phyloP scores from a whole-genome alignment of 2,888 invertebrate genomes.

The Cyclophora albipunctata region DNA sequence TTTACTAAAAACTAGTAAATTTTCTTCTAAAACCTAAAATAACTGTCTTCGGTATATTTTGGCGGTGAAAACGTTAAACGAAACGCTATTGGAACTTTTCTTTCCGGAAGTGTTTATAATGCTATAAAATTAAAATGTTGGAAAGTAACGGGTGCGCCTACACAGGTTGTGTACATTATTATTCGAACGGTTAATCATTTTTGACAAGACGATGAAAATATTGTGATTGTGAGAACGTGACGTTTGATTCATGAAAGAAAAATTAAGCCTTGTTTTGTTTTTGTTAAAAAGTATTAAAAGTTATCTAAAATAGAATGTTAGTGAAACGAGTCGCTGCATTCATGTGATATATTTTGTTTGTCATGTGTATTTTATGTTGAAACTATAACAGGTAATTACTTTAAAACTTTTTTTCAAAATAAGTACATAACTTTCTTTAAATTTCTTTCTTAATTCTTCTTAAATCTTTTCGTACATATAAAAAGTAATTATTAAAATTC shows the following conservation, averaged over 20 bases:
- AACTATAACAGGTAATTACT: no score
- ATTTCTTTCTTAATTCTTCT: no score
- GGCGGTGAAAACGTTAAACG: constrained; percentile 6
- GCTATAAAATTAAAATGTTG: no score
- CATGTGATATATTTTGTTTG: background rate
- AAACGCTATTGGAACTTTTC: constrained; percentile 14
- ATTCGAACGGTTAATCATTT: constrained; percentile 38
- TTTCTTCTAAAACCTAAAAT: no score
- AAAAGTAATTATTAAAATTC: no score
- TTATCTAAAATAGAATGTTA: constrained; percentile 2
- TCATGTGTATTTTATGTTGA: no score
- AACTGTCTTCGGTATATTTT: no score
- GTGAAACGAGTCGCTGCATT: background rate
- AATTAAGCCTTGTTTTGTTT: constrained; percentile 13
- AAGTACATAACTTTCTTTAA: no score
- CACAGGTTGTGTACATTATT: constrained; percentile 20
- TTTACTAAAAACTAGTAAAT: no score
- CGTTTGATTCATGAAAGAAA: constrained; percentile 22
- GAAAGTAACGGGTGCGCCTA: constrained; percentile 3
- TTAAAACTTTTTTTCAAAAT: no score
- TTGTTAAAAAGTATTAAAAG: constrained; percentile 3
- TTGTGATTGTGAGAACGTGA: constrained; percentile 41
- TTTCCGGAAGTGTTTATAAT: constrained; percentile 13
- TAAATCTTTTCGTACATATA: no score
- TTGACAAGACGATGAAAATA: constrained; percentile 64